Conservation (phyloP, 1,140 invertebrate species). For the Acromyrmex charruanus region DNA sequence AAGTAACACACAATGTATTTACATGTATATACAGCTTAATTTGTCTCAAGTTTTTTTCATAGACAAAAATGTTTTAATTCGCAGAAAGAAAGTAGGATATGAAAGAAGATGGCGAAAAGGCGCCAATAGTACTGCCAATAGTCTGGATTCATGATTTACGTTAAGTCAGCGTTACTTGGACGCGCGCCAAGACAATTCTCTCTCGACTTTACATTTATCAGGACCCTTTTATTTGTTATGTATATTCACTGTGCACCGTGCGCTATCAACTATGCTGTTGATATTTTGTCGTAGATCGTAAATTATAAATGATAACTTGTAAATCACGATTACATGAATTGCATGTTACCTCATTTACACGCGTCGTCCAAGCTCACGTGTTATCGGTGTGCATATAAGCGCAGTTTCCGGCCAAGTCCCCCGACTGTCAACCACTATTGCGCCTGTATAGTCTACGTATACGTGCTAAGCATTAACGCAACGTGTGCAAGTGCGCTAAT, state of each 20-base stretch:
- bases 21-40: neutral
- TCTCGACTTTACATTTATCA: neutral
- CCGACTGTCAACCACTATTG: conserved; percentile 75
- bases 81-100: neutral
- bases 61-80: neutral
- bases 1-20: neutral
- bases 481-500: conserved; percentile 40
- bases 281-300: conserved; percentile 22
- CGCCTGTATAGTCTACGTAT: conserved; percentile 60
- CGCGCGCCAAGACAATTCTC: neutral
- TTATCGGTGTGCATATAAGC: conserved; percentile 74
- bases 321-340: conserved; percentile 34
- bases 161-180: neutral
- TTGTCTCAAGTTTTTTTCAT: neutral
- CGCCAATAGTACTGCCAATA: neutral
- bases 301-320: conserved; percentile 35
- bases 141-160: neutral
- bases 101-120: neutral
- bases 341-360: conserved; percentile 54
- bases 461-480: neutral
- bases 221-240: neutral
- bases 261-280: neutral
- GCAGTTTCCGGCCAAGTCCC: conserved; percentile 81
- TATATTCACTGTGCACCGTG: neutral
- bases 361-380: conserved; percentile 58